Percentiles rank a stretch among this genome's conserved stretches.
phyloP scores from a whole-genome alignment of 1,140 invertebrate species.

The Calephelis virginiensis region DNA sequence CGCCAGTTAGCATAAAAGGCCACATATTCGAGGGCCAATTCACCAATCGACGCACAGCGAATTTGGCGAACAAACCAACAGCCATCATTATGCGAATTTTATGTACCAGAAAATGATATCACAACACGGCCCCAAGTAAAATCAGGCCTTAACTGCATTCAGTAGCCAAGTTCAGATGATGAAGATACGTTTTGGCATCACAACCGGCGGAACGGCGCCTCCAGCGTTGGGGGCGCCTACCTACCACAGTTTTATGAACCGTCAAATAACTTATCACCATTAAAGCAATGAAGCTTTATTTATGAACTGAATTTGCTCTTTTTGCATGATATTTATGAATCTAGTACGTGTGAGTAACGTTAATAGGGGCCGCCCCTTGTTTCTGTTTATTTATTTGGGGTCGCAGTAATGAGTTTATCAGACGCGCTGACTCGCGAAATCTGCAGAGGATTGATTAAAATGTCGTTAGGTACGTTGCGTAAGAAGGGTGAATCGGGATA shows the following conservation, averaged over 20 bases:
- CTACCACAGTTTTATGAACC: slow-evolving; percentile 56
- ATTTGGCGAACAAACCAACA: slow-evolving; percentile 39
- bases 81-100: slow-evolving; percentile 47
- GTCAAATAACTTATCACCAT: slow-evolving; percentile 71
- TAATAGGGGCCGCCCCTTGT: slow-evolving; percentile 67
- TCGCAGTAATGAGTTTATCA: slow-evolving; percentile 71
- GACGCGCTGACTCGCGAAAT: slow-evolving; percentile 71
- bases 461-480: slow-evolving; percentile 66
- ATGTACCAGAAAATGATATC: slow-evolving; percentile 64
- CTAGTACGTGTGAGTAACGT: slow-evolving; percentile 70
- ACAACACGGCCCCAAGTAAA: slow-evolving; percentile 46
- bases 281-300: slow-evolving; percentile 71
- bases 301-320: slow-evolving; percentile 59
- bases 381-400: slow-evolving; percentile 76
- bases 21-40: neutral
- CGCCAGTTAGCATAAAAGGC: slow-evolving; percentile 4
- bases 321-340: slow-evolving; percentile 69
- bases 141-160: slow-evolving; percentile 32
- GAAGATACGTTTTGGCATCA: slow-evolving; percentile 59
- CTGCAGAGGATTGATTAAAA: slow-evolving; percentile 76
- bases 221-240: slow-evolving; percentile 39
- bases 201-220: slow-evolving; percentile 44
- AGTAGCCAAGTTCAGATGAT: slow-evolving; percentile 56
- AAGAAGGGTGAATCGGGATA: slow-evolving; percentile 52
- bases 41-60: slow-evolving; percentile 16